phyloP scores from a whole-genome alignment of 2,797 vertebrate genomes.

The Macropus fuliginosus region DNA sequence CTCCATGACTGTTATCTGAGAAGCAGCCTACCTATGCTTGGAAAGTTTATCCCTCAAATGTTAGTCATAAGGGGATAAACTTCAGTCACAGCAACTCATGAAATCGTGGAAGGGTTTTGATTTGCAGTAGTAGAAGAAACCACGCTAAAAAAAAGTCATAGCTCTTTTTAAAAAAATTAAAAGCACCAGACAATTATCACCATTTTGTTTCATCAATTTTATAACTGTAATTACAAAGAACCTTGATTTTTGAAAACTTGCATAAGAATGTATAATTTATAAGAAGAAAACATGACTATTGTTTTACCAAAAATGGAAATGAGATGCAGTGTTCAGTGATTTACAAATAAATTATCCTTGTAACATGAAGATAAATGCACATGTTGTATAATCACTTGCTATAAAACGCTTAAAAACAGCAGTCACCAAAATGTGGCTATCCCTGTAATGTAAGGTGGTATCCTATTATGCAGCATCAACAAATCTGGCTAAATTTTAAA shows the following conservation, averaged over 20 bases:
- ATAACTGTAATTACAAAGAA: conserved; percentile 39
- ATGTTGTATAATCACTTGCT: conserved; percentile 68
- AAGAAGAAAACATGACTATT: conserved; percentile 60
- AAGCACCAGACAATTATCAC: conserved; percentile 49
- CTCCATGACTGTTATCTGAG: not conserved
- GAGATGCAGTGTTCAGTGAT: conserved; percentile 56
- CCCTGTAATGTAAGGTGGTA: conserved; percentile 17
- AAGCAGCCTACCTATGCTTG: not conserved
- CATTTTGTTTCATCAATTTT: conserved; percentile 39
- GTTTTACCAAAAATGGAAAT: conserved; percentile 74
- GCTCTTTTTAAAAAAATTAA: not conserved
- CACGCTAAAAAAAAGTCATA: not conserved
- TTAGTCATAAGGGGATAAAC: not conserved
- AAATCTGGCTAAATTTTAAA: conserved; percentile 56
- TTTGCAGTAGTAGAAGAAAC: not conserved
- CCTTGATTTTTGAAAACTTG: conserved; percentile 1
- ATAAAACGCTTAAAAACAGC: conserved; percentile 69
- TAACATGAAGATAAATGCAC: conserved; percentile 70
- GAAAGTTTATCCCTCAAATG: not conserved
- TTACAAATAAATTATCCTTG: conserved; percentile 70
- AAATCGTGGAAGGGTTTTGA: not conserved
- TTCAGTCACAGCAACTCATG: not conserved
- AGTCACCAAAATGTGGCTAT: conserved; percentile 55
- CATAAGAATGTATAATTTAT: conserved; percentile 64
- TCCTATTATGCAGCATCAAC: conserved; percentile 37